Conservation (phyloP, 2,113 vertebrate genomes). For the Antennarius striatus region DNA sequence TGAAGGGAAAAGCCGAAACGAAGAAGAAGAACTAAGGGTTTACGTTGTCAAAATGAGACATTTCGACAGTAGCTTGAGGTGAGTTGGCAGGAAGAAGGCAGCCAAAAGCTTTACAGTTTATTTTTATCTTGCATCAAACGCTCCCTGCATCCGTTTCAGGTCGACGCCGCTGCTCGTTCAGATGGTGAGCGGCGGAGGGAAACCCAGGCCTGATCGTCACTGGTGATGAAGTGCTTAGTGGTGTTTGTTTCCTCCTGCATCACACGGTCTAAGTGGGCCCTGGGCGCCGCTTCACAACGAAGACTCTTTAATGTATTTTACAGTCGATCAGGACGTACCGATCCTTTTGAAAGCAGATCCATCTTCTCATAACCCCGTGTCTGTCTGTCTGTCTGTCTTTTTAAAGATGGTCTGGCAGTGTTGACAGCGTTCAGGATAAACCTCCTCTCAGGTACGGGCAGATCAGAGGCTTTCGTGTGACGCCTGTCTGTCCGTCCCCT, state of each 20-base stretch:
- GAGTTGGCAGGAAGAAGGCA: not conserved
- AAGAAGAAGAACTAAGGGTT: too few species aligned
- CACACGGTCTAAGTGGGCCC: not conserved
- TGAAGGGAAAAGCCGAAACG: too few species aligned
- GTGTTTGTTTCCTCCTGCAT: not conserved
- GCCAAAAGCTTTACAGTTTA: slow-evolving; percentile 14
- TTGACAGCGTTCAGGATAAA: slow-evolving; percentile 77
- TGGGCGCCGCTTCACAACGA: not conserved
- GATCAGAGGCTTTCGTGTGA: slow-evolving; percentile 62
- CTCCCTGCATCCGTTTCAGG: not conserved
- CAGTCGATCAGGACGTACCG: not conserved
- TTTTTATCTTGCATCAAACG: slow-evolving; percentile 21
- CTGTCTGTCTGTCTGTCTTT: slow-evolving; percentile 55
- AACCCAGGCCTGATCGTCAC: not conserved
- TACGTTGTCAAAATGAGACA: too few species aligned
- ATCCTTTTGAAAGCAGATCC: not conserved
- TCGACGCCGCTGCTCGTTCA: not conserved
- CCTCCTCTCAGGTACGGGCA: slow-evolving; percentile 75
- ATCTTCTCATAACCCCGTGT: not conserved
- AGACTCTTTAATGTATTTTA: not conserved
- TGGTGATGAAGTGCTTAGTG: not conserved
- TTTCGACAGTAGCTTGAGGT: not conserved
- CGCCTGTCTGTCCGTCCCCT: slow-evolving; percentile 65
- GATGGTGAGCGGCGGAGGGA: slow-evolving; percentile 3
- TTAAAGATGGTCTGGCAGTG: slow-evolving; percentile 72